A percentile compares a stretch with the other conserved stretches of the same genome.
These are phyloP conservation scores for Anticlea derivata DNA, from an alignment of 2,888 invertebrate species.

Conservation along the genomic window DNA sequence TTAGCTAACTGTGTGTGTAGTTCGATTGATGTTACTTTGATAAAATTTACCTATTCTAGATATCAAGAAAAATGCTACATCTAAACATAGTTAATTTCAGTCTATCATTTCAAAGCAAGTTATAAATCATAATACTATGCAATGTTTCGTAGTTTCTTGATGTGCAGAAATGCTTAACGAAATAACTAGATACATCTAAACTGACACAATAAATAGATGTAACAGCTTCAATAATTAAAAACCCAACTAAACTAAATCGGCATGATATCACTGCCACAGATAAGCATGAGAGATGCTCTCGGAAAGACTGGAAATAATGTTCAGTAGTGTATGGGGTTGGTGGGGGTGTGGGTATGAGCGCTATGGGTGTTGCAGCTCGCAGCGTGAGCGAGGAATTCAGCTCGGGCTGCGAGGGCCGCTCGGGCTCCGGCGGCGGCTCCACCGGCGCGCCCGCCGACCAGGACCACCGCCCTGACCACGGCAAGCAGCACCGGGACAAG, in stretches of 20 bases:
- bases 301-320: slow-evolving; percentile 1
- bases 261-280: slow-evolving; percentile 16
- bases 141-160: slow-evolving; percentile 21
- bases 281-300: slow-evolving; percentile 13
- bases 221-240: slow-evolving; percentile 28
- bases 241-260: slow-evolving; percentile 23
- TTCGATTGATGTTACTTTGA: slow-evolving; percentile 29
- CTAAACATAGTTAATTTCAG: no score
- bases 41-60: slow-evolving; percentile 13
- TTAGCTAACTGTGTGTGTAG: slow-evolving; percentile 35
- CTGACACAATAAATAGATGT: slow-evolving; percentile 21
- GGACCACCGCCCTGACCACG: slow-evolving; percentile 77
- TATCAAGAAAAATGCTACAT: slow-evolving; percentile 16
- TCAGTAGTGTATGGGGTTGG: slow-evolving; percentile 31
- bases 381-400: slow-evolving; percentile 99
- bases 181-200: slow-evolving; percentile 25
- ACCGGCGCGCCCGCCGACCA: slow-evolving; percentile 77
- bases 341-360: slow-evolving; percentile 66
- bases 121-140: no score
- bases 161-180: slow-evolving; percentile 25
- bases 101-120: no score
- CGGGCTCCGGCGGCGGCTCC: slow-evolving; percentile 88
- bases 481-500: slow-evolving; percentile 84
- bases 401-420: slow-evolving; percentile 97
- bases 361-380: slow-evolving; percentile 87